Percentiles rank a stretch among this genome's conserved stretches.
Conservation (phyloP, 2,113 vertebrate species). For the Tragelaphus scriptus region DNA sequence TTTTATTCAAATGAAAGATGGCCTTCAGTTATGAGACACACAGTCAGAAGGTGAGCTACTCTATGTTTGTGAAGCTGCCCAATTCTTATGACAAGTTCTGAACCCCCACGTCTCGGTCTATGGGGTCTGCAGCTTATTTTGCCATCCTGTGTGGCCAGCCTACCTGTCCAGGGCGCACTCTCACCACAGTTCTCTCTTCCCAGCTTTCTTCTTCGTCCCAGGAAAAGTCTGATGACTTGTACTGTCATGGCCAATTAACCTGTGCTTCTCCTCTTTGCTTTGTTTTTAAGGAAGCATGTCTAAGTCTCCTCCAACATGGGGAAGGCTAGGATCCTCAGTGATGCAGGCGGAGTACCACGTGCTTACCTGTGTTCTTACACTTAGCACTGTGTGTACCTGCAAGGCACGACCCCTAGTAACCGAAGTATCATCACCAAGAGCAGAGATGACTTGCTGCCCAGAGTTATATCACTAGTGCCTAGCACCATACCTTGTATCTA, state of each 20-base stretch:
- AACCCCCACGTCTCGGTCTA: rapidly evolving
- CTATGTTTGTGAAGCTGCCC: not conserved
- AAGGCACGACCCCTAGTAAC: rapidly evolving
- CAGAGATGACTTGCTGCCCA: not conserved
- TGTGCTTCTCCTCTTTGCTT: not conserved
- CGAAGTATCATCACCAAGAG: rapidly evolving
- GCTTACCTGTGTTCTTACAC: not conserved
- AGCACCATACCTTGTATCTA: not conserved
- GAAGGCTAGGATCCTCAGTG: rapidly evolving
- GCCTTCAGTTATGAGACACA: not conserved
- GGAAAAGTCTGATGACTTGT: not conserved
- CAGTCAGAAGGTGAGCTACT: not conserved
- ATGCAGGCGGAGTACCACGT: rapidly evolving
- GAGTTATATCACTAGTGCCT: rapidly evolving
- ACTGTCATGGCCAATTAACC: not conserved
- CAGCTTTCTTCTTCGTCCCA: not conserved
- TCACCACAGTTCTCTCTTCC: not conserved
- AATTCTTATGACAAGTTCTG: not conserved
- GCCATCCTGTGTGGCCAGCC: not conserved
- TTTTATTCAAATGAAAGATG: not conserved
- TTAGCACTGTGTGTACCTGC: rapidly evolving
- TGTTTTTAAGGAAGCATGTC: not conserved
- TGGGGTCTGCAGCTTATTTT: too few species aligned
- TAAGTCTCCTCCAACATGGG: not conserved
- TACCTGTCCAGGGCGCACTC: not conserved